These are phyloP conservation scores for Numenius phaeopus DNA, from an alignment of 2,797 vertebrate genomes.

Conservation along the genomic window DNA sequence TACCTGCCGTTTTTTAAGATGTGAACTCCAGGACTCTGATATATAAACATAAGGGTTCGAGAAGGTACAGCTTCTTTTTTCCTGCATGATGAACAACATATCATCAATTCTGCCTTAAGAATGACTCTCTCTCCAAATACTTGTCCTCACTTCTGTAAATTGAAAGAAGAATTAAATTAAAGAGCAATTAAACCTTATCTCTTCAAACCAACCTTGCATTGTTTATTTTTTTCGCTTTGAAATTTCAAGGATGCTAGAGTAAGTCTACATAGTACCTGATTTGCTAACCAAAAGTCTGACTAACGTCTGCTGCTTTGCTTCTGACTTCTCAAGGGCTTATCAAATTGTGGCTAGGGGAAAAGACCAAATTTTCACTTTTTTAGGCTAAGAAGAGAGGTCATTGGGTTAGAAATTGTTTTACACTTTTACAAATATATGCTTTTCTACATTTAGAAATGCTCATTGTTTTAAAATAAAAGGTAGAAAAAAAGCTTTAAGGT, in stretches of 20 bases:
- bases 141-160: neutral
- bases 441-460: fast-evolving
- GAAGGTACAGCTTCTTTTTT: neutral
- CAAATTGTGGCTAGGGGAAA: neutral
- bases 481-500: neutral
- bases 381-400: neutral
- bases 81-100: neutral
- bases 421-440: neutral
- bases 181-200: neutral
- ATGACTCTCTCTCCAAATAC: neutral
- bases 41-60: neutral
- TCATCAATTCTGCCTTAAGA: neutral
- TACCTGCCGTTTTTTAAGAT: neutral
- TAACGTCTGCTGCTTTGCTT: neutral
- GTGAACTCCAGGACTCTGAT: neutral
- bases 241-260: neutral
- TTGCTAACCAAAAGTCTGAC: neutral
- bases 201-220: neutral
- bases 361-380: neutral
- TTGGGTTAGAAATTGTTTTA: neutral
- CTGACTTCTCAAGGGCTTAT: neutral
- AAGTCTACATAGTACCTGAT: neutral
- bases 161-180: neutral
- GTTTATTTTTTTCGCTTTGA: neutral
- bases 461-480: neutral